phyloP scores from a whole-genome alignment of 1,140 invertebrate species.

The Melipona quadrifasciata region DNA sequence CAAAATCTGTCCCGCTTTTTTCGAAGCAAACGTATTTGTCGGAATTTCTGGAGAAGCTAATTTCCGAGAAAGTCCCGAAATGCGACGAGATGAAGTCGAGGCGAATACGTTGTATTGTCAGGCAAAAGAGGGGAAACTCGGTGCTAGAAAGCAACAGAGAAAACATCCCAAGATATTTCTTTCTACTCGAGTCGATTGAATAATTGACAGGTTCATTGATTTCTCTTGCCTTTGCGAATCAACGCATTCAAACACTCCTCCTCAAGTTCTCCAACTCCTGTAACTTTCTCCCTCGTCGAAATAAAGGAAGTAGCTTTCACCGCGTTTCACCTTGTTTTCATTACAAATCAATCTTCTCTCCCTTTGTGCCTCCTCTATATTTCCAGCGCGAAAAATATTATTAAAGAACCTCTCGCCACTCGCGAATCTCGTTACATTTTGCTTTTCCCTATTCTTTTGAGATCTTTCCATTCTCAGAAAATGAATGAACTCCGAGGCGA shows the following conservation, averaged over 20 bases:
- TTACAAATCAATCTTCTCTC: not conserved
- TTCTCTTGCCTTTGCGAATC: slow-evolving; percentile 16
- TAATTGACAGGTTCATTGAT: slow-evolving; percentile 39
- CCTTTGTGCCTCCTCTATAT: too few relatives aligned
- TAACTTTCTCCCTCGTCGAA: not conserved
- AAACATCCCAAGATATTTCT: slow-evolving; percentile 4
- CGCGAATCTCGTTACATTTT: not conserved
- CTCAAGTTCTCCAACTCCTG: not conserved
- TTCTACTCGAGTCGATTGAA: not conserved
- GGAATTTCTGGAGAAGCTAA: too few relatives aligned
- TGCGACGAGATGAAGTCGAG: not conserved
- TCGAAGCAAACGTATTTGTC: too few relatives aligned
- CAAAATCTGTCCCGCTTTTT: not conserved
- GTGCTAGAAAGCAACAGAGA: not conserved
- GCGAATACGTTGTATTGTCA: too few relatives aligned
- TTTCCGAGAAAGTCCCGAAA: not conserved
- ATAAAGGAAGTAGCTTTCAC: not conserved
- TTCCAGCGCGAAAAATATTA: not conserved
- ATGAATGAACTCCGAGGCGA: too few relatives aligned
- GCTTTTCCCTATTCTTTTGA: not conserved
- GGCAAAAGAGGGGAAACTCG: not conserved
- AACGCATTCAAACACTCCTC: not conserved
- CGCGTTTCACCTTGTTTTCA: not conserved
- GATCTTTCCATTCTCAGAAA: too few relatives aligned
- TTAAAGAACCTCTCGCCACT: not conserved